Conservation (phyloP, 2,797 vertebrate species). For the Spondyliosoma cantharus region DNA sequence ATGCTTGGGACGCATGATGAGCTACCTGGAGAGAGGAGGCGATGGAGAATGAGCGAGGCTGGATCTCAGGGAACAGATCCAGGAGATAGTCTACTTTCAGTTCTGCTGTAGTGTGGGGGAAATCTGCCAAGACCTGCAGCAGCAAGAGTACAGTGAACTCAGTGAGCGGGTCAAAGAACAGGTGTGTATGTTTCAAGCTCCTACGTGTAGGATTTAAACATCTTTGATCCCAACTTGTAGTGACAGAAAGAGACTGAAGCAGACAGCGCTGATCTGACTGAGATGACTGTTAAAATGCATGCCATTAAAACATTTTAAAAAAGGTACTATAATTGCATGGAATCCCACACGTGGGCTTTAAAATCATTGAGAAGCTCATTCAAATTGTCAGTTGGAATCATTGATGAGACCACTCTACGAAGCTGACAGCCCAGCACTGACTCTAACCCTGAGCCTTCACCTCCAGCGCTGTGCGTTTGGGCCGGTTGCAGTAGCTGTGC, state of each 20-base stretch:
- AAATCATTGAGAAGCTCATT: background rate
- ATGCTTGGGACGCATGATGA: background rate
- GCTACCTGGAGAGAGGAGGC: slow-evolving; percentile 91
- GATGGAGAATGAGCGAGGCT: slow-evolving; percentile 94
- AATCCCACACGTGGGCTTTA: background rate
- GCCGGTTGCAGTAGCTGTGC: slow-evolving; percentile 89
- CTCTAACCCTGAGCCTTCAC: slow-evolving; percentile 63
- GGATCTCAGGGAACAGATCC: slow-evolving; percentile 93
- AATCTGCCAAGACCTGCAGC: slow-evolving; percentile 89
- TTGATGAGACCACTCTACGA: background rate
- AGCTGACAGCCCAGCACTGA: background rate
- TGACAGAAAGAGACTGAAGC: too few relatives aligned
- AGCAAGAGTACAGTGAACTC: background rate
- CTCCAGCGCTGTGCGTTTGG: slow-evolving; percentile 91
- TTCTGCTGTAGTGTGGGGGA: slow-evolving; percentile 87
- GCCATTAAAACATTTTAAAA: too few relatives aligned
- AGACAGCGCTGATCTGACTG: background rate
- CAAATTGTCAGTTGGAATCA: background rate
- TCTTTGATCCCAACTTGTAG: too few relatives aligned
- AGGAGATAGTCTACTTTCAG: slow-evolving; percentile 88
- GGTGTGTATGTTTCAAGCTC: background rate
- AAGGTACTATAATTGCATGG: background rate
- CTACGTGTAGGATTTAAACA: background rate
- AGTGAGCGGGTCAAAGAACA: background rate
- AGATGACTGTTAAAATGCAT: too few relatives aligned